Base-by-base conservation (phyloP, 1,140 invertebrate species). In the Temnothorax curvispinosus region DNA sequence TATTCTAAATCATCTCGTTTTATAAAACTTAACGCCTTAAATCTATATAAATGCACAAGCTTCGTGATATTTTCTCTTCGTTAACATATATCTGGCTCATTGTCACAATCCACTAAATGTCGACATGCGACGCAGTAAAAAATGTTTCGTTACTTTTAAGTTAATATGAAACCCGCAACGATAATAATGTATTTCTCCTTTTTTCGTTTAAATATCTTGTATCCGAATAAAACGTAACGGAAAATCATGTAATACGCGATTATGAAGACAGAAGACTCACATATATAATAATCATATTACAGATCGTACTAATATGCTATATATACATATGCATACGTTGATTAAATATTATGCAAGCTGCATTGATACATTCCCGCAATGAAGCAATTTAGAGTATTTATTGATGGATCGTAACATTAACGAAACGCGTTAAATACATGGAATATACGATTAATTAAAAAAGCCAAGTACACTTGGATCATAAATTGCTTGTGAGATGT, bases 321-420 rank as follows among this genome's bases (percentile, higher is more conserved):
- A 27, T 27, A 27, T 27, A 41, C 11, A 15, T 38, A 21, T 44
- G 2, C 9, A n/a, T 27, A 27, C 9, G 32, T 21, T 38, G 18
- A 9, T 76, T 60, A 47, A 62, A 44, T 60, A 44, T 44, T 60
- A 76, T 21, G 13, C 13, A 41, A 13, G 6, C 0, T 60, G 13
- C 9, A 32, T 27, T 58, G 9, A 64, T 80, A 41, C 52, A 32
- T n/a, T 3, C 4, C 7, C n/a, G 6, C 35, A 3, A 67, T 38
- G 13, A 78, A 27, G 13, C n/a, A 80, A 67, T 80, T 54, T 67
- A 54, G 4, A 80, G 6, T 80, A 80, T 80, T 80, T 80, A 80
- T 41, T 8, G 13, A 1, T 41, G 0, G 13, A 69, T 54, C 13
- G 35, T 69, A 69, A 64, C 60, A 38, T 64, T 35, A 78, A 80